phyloP scores from a whole-genome alignment of 2,113 vertebrate genomes.

The Onychorhynchus coronatus region DNA sequence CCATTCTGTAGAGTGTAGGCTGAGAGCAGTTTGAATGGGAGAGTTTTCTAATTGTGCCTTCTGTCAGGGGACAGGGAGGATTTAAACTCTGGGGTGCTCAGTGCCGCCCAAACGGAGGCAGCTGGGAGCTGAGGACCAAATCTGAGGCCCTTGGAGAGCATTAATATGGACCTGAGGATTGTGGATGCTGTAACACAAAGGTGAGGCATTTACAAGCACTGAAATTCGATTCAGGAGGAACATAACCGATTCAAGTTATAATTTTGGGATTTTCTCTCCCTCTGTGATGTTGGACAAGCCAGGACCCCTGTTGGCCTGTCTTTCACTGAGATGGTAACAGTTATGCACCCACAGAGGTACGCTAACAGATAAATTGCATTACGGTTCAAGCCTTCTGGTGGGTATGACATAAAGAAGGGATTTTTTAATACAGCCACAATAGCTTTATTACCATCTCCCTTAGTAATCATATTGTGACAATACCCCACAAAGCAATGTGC shows the following conservation, averaged over 20 bases:
- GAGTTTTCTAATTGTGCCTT: not conserved
- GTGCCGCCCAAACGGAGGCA: not conserved
- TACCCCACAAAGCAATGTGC: not conserved
- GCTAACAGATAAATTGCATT: not conserved
- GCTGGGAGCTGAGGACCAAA: not conserved
- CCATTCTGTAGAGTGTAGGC: not conserved
- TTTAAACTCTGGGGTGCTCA: not conserved
- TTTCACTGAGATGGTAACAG: not conserved
- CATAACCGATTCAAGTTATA: not conserved
- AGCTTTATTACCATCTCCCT: not conserved
- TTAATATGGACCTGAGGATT: not conserved
- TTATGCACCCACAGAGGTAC: not conserved
- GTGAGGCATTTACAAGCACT: not conserved
- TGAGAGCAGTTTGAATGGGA: not conserved
- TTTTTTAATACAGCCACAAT: not conserved
- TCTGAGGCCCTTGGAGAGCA: not conserved
- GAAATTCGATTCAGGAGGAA: not conserved
- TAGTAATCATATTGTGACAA: not conserved
- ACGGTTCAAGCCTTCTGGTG: not conserved
- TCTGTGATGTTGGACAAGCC: not conserved
- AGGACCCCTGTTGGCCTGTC: accelerated
- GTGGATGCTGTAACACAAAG: not conserved
- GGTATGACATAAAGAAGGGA: not conserved
- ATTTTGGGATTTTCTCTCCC: not conserved
- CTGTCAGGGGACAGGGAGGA: not conserved